Evolutionary conservation across 1,140 invertebrate species (phyloP).

Genomic region (Thaumetopoea pityocampa): DNA sequence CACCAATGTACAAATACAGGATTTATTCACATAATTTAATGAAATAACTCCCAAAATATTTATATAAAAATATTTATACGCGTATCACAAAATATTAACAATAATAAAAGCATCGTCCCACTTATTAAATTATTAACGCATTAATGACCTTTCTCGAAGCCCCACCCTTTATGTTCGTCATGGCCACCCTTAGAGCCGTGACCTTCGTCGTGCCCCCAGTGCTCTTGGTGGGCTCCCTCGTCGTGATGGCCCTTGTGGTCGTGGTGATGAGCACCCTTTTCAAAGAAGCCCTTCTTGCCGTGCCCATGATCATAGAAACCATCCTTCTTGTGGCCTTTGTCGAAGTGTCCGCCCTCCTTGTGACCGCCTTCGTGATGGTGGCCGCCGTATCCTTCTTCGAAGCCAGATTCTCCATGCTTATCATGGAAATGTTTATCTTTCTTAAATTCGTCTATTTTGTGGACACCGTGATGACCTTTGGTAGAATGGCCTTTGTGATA

Average conservation of each 20-base stretch:
- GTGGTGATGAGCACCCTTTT: slow-evolving; percentile 78
- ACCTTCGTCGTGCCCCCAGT: slow-evolving; percentile 76
- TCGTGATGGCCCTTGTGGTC: slow-evolving; percentile 66
- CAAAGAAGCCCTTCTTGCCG: slow-evolving; percentile 81
- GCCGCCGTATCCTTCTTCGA: slow-evolving; percentile 80
- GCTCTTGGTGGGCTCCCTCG: slow-evolving; percentile 75
- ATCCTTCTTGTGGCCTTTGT: slow-evolving; percentile 81
- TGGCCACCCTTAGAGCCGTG: slow-evolving; percentile 80
- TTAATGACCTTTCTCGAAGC: slow-evolving; percentile 74
- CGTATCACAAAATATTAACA: slow-evolving; percentile 69
- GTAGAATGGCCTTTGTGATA: slow-evolving; percentile 86
- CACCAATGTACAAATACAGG: too few relatives aligned
- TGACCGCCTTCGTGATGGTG: slow-evolving; percentile 80
- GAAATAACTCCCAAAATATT: too few relatives aligned
- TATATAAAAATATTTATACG: slow-evolving; percentile 35
- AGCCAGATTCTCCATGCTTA: slow-evolving; percentile 85
- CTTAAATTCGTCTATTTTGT: slow-evolving; percentile 84
- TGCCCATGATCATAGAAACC: slow-evolving; percentile 81
- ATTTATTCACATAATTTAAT: too few relatives aligned
- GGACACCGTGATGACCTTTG: slow-evolving; percentile 85
- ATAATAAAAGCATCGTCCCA: slow-evolving; percentile 48
- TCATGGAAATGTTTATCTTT: slow-evolving; percentile 81
- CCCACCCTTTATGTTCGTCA: slow-evolving; percentile 72
- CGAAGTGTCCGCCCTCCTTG: slow-evolving; percentile 81
- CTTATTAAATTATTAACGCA: slow-evolving; percentile 24